phyloP scores from a whole-genome alignment of 2,797 vertebrate genomes.

The Sphenodon punctatus region DNA sequence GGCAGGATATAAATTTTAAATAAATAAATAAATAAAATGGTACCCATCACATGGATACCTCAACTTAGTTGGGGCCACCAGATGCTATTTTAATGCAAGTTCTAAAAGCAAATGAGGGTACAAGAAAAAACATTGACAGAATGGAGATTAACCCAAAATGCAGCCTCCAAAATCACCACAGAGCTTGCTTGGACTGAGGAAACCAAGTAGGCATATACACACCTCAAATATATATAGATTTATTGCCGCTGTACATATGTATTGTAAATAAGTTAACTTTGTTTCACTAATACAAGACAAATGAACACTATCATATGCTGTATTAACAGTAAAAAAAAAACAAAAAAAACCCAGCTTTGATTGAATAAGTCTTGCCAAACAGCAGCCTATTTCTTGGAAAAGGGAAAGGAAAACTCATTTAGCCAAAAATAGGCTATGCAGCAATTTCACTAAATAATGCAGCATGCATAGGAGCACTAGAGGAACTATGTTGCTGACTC shows the following conservation, averaged over 20 bases:
- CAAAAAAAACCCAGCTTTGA: background rate
- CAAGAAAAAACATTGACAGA: background rate
- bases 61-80: background rate
- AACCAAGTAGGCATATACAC: background rate
- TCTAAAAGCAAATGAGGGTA: background rate
- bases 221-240: too few species aligned
- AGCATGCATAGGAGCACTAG: background rate
- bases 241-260: background rate
- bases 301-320: background rate
- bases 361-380: background rate
- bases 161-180: background rate
- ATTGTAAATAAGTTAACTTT: conserved; percentile 36
- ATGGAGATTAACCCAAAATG: background rate
- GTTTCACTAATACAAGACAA: conserved; percentile 37
- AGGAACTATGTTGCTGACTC: background rate
- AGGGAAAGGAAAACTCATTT: background rate
- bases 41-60: background rate
- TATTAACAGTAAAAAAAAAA: background rate
- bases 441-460: background rate
- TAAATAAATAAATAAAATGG: too few species aligned
- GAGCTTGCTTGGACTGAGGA: background rate
- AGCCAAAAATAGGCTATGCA: background rate
- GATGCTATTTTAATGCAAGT: background rate
- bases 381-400: background rate
- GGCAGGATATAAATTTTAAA: too few species aligned